These are phyloP conservation scores for Drosophila kurseongensis DNA, from an alignment of 1,140 invertebrate species.

Conservation along the genomic window DNA sequence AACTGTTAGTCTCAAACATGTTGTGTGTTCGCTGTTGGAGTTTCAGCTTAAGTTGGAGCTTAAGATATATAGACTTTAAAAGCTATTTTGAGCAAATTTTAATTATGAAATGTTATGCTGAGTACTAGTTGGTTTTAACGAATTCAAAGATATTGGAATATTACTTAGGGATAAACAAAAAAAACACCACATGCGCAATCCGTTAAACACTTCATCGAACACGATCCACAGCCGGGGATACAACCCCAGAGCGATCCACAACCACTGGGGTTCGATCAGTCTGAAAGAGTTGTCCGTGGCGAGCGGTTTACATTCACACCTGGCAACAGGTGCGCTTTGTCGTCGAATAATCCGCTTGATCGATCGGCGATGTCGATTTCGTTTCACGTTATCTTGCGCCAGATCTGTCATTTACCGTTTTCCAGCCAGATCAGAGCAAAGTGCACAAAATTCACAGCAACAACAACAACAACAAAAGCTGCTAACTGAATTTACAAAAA, in stretches of 20 bases:
- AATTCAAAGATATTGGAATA: neutral
- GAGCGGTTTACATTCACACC: constrained; percentile 61
- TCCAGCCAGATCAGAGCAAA: constrained; percentile 35
- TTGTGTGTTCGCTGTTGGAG: constrained; percentile 1
- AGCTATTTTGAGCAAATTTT: neutral
- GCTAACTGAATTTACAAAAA: constrained; percentile 5
- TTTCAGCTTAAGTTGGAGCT: neutral
- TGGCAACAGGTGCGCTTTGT: constrained; percentile 45
- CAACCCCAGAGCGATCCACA: constrained; percentile 3
- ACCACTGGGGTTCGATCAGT: constrained; percentile 4
- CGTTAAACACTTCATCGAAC: neutral
- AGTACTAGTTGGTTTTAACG: neutral
- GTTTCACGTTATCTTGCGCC: constrained; percentile 69
- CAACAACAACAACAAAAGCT: neutral
- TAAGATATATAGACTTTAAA: neutral
- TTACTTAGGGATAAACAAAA: neutral
- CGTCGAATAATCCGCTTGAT: neutral
- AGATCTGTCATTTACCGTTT: constrained; percentile 77
- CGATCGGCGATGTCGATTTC: constrained; percentile 48
- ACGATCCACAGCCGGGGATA: neutral
- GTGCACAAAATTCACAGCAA: constrained; percentile 22
- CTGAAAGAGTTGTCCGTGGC: constrained; percentile 22
- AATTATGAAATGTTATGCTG: neutral
- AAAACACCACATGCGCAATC: neutral
- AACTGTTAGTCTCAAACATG: neutral